These are phyloP conservation scores for Hyphantria cunea DNA, from an alignment of 1,140 invertebrate species.

Conservation along the genomic window DNA sequence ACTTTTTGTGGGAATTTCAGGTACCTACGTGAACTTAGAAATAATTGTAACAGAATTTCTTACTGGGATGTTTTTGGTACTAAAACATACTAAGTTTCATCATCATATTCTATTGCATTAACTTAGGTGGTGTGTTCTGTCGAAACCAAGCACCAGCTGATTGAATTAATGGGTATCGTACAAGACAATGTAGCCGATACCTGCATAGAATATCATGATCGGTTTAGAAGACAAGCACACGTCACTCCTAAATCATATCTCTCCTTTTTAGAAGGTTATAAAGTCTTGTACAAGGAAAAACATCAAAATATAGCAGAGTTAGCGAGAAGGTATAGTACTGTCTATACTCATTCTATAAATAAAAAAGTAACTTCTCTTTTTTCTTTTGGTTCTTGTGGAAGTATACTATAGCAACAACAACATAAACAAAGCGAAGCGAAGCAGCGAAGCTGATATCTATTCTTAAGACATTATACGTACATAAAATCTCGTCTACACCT, in stretches of 20 bases:
- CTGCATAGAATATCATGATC: slow-evolving; percentile 89
- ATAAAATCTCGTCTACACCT: no score
- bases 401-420: no score
- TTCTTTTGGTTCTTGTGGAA: no score
- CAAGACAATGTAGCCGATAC: slow-evolving; percentile 91
- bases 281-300: slow-evolving; percentile 88
- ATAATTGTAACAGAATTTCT: no score
- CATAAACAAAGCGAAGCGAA: no score
- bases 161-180: slow-evolving; percentile 90
- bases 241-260: slow-evolving; percentile 95
- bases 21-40: slow-evolving; percentile 40
- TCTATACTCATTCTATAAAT: no score
- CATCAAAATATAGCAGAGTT: slow-evolving; percentile 87
- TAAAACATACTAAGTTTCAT: no score
- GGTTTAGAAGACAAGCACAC: slow-evolving; percentile 90
- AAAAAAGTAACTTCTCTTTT: no score
- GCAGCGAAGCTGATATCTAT: no score
- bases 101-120: no score
- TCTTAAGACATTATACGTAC: no score
- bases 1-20: slow-evolving; percentile 87
- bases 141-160: slow-evolving; percentile 88
- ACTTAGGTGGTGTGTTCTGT: slow-evolving; percentile 86
- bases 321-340: slow-evolving; percentile 75
- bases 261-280: slow-evolving; percentile 91
- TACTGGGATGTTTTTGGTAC: no score